These are phyloP conservation scores for Penaeus japonicus DNA, from an alignment of 1,140 invertebrate species.

Conservation along the genomic window DNA sequence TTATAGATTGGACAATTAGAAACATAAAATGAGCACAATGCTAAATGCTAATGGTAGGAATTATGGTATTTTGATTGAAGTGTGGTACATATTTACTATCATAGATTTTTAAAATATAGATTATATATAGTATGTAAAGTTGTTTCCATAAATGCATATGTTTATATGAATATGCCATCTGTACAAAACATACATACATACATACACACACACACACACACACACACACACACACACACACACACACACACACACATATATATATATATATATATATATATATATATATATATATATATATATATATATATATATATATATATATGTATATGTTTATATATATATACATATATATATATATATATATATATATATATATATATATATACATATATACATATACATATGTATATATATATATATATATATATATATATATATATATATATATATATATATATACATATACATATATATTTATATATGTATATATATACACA, in stretches of 20 bases:
- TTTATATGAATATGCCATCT: too few species aligned
- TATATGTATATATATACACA: neutral
- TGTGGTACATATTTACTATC: too few species aligned
- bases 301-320: neutral
- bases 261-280: neutral
- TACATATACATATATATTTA: neutral
- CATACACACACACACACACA: too few species aligned
- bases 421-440: neutral
- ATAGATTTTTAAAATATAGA: too few species aligned
- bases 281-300: neutral
- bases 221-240: neutral
- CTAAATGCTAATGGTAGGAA: too few species aligned
- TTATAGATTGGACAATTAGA: too few species aligned
- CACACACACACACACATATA: neutral
- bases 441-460: neutral
- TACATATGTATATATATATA: neutral
- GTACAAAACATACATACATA: too few species aligned
- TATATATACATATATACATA: neutral
- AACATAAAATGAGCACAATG: too few species aligned
- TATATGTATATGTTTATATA: too few species aligned
- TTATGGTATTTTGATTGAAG: too few species aligned
- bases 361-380: neutral
- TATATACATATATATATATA: neutral
- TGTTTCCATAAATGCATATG: too few species aligned
- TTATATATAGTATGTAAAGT: too few species aligned